Conservation (phyloP, 2,113 vertebrate species). For the Columba livia region DNA sequence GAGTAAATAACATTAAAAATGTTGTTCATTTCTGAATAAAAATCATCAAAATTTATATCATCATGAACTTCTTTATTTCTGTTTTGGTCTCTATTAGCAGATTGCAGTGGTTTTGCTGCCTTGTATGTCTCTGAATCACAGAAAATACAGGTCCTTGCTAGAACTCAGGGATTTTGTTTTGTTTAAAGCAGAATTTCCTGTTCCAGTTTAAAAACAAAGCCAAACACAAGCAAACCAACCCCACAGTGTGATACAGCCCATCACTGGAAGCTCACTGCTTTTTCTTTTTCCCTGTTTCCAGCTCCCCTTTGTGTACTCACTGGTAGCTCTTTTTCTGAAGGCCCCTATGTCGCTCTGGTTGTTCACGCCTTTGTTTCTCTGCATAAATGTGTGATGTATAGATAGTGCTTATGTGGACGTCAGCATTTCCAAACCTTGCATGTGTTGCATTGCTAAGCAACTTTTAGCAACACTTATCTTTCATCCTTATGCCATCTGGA, state of each 20-base stretch:
- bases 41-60: not conserved
- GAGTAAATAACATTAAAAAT: not conserved
- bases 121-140: not conserved
- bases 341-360: not conserved
- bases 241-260: not conserved
- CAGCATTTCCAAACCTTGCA: slow-evolving; percentile 65
- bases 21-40: not conserved
- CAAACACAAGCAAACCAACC: not conserved
- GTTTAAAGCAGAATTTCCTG: not conserved
- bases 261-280: not conserved
- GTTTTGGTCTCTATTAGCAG: not conserved
- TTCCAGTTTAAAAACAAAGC: not conserved
- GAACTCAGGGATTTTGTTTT: not conserved
- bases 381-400: slow-evolving; percentile 51
- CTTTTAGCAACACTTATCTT: slow-evolving; percentile 71
- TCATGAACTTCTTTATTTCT: not conserved
- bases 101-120: not conserved
- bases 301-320: not conserved
- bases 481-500: slow-evolving; percentile 70
- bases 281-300: not conserved
- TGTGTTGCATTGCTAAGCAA: slow-evolving; percentile 75
- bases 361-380: slow-evolving; percentile 54
- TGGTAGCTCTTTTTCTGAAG: slow-evolving; percentile 41
- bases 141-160: not conserved
- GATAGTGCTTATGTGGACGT: slow-evolving; percentile 63